Evolutionary conservation across 2,113 vertebrate genomes (phyloP).

Genomic region (Pteropus alecto): DNA sequence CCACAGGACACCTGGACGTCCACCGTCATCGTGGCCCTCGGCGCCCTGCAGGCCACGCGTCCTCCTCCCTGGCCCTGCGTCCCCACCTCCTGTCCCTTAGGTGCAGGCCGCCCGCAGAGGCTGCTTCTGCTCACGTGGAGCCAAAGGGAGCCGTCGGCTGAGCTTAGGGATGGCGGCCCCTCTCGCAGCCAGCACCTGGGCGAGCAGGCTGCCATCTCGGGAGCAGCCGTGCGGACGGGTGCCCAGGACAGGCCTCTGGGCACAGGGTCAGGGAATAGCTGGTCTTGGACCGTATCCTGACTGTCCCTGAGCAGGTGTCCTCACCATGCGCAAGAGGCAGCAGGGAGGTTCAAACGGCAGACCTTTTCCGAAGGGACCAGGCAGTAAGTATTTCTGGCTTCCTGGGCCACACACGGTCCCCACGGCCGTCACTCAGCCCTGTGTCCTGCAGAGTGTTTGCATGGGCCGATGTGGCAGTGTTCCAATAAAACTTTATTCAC

Average conservation of each 20-base stretch:
- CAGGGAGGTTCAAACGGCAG: no score
- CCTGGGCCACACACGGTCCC: background rate
- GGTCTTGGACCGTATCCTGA: background rate
- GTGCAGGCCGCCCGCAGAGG: no score
- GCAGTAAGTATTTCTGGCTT: background rate
- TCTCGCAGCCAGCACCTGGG: background rate
- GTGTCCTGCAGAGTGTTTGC: background rate
- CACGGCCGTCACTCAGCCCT: background rate
- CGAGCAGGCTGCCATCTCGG: background rate
- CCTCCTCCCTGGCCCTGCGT: no score
- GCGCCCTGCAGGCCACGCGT: no score
- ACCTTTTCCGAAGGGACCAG: background rate
- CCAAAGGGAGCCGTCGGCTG: no score
- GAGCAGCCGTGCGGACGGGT: background rate
- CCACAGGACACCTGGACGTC: no score
- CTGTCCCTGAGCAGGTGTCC: background rate
- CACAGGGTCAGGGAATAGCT: background rate
- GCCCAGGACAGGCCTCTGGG: background rate
- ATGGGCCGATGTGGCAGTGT: background rate
- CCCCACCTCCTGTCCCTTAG: no score
- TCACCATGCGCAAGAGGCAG: background rate
- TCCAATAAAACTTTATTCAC: background rate
- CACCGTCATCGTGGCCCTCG: no score
- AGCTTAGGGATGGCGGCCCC: no score
- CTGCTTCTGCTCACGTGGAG: no score